Evolutionary conservation across 2,797 vertebrate species (phyloP), one percentile per base, ranked within the genome.

Genomic region (Urocyon cinereoargenteus): DNA sequence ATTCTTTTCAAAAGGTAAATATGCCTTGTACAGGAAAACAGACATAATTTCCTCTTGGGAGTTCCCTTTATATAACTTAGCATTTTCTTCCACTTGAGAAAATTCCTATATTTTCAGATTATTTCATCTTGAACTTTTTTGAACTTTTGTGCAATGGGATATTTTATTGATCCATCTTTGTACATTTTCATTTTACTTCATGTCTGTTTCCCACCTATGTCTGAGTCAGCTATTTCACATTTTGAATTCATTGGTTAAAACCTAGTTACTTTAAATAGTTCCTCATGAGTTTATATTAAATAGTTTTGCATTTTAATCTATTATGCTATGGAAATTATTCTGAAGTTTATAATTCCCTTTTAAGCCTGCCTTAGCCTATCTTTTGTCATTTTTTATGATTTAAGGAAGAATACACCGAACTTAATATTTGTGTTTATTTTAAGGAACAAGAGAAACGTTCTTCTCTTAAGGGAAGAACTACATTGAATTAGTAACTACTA

Each of bases 401-500:
- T 97, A 97, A 97, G 90, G 94, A 97, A 97, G 88, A 97, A 94
- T 26, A 85, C 78, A 94, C 85, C 81, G 53, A 93, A 91, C 84
- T 96, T 93, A 79, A n/a, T 89, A 78, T 95, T 89, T 96, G 93
- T 96, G 72, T 92, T 90, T 95, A 70, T 97, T 98, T 98, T 97
- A 90, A 98, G 94, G 92, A 98, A 97, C 94, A 98, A 98, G 97
- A 97, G 94, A 96, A 97, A 87, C 26, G 97, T 97, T 49, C 84
- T 96, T 92, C 83, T 96, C 68, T 97, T 94, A 97, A 90, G 86
- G 97, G 96, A 98, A 97, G 96, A 98, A 98, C 95, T 97, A 98
- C 84, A 94, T 96, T 98, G 94, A 97, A 94, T 98, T 98, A 98
- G 85, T 98, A 98, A 92, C 96, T 98, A 68, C 94, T 97, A 96